These are phyloP conservation scores for Fissipunctia ypsillon DNA, from an alignment of 2,888 invertebrate genomes.

Conservation along the genomic window DNA sequence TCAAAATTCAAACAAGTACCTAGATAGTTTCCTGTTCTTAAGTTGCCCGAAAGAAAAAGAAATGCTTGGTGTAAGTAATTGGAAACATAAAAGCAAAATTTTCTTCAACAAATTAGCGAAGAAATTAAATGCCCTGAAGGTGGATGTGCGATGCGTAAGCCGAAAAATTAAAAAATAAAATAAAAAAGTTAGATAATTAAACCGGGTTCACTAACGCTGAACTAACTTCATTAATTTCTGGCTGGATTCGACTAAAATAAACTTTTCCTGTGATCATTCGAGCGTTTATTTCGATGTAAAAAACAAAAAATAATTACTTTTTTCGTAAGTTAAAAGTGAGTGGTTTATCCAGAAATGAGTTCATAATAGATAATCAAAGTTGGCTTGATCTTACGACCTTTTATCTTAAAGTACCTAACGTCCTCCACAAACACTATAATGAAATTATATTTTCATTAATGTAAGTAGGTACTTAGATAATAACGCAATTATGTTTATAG, in stretches of 20 bases:
- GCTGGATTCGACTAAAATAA: conserved; percentile 49
- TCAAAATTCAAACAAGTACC: neutral
- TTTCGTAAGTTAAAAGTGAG: conserved; percentile 33
- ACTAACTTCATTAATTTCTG: conserved; percentile 62
- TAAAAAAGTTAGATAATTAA: conserved; percentile 62
- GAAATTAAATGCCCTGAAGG: conserved; percentile 58
- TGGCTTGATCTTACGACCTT: conserved; percentile 14
- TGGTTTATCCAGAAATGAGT: conserved; percentile 37
- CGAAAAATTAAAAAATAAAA: conserved; percentile 43
- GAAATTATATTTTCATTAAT: conserved; percentile 19
- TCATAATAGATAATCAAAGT: conserved; percentile 51
- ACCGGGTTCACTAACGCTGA: conserved; percentile 51
- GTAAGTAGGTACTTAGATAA: neutral
- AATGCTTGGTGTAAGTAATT: conserved; percentile 4
- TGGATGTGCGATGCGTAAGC: conserved; percentile 33
- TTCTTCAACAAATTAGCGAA: conserved; percentile 54
- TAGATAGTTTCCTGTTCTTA: neutral
- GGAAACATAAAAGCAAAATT: conserved; percentile 44
- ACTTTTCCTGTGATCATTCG: conserved; percentile 64
- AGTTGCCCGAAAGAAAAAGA: conserved; percentile 6
- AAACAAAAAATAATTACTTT: conserved; percentile 61
- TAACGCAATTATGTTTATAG: conserved; percentile 20
- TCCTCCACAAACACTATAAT: conserved; percentile 12
- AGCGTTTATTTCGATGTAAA: conserved; percentile 48
- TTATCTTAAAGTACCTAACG: neutral